Percentiles rank a stretch among this genome's conserved stretches.
phyloP scores from a whole-genome alignment of 2,888 invertebrate species.

The Myopa tessellatipennis region DNA sequence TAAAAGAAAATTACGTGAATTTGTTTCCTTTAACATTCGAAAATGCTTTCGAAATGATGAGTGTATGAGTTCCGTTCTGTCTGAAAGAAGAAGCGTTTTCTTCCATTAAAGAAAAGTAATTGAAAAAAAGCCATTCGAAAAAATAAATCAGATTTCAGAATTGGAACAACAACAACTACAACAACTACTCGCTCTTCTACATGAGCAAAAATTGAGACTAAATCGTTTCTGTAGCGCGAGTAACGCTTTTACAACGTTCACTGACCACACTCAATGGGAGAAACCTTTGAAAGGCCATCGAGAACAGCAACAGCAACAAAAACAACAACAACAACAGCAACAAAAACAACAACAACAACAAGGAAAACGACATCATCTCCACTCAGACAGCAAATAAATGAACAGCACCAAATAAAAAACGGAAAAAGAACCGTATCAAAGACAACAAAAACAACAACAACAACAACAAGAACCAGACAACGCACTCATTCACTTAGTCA shows the following conservation, averaged over 20 bases:
- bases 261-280: constrained; percentile 33
- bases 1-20: too few relatives aligned
- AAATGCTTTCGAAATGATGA: too few relatives aligned
- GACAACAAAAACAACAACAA: background rate
- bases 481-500: background rate
- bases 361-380: background rate
- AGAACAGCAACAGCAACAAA: background rate
- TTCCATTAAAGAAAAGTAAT: background rate
- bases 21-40: too few relatives aligned
- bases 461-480: background rate
- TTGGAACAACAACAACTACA: background rate
- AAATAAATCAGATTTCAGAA: constrained; percentile 16
- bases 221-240: constrained; percentile 1
- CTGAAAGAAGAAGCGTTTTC: too few relatives aligned
- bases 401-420: background rate
- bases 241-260: constrained; percentile 22
- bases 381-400: background rate
- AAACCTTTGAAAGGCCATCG: constrained; percentile 34
- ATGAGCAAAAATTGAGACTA: constrained; percentile 3
- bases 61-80: too few relatives aligned
- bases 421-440: background rate
- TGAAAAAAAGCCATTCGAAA: background rate
- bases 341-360: background rate
- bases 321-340: background rate
- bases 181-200: background rate